A percentile compares a stretch with the other conserved stretches of the same genome.
phyloP scores from a whole-genome alignment of 2,888 invertebrate genomes.

The Phyllotreta striolata region DNA sequence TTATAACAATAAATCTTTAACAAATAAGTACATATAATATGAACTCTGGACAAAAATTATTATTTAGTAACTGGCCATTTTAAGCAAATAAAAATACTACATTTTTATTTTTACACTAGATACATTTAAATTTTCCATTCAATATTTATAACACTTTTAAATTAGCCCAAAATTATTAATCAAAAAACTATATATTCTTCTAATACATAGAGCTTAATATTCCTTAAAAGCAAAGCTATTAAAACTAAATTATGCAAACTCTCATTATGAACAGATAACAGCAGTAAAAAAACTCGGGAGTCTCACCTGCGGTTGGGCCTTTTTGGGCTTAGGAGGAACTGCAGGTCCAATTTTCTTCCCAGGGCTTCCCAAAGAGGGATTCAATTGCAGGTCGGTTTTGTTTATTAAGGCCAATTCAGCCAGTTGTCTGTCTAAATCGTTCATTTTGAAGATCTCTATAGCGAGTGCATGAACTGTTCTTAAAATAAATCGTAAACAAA shows the following conservation, averaged over 20 bases:
- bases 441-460: slow-evolving; percentile 57
- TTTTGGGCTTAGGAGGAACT: slow-evolving; percentile 83
- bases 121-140: neutral
- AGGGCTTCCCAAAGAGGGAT: slow-evolving; percentile 54
- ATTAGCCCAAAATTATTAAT: neutral
- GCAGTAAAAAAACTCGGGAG: slow-evolving; percentile 34
- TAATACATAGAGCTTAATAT: no score
- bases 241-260: no score
- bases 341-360: slow-evolving; percentile 77
- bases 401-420: slow-evolving; percentile 72
- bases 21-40: slow-evolving; percentile 44
- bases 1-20: no score
- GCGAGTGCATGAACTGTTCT: slow-evolving; percentile 5
- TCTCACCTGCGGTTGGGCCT: slow-evolving; percentile 66
- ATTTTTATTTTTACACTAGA: no score
- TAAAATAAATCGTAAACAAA: slow-evolving; percentile 26
- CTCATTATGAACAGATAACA: no score
- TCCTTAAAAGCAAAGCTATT: no score
- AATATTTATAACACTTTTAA: no score
- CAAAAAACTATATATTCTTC: no score
- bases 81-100: neutral
- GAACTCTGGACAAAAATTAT: neutral
- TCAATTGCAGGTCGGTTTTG: slow-evolving; percentile 58
- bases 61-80: no score
- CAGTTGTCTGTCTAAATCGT: slow-evolving; percentile 75